Percentiles rank a stretch among this genome's conserved stretches.
Conservation (phyloP, 2,888 invertebrate genomes). For the Lysandra bellargus region DNA sequence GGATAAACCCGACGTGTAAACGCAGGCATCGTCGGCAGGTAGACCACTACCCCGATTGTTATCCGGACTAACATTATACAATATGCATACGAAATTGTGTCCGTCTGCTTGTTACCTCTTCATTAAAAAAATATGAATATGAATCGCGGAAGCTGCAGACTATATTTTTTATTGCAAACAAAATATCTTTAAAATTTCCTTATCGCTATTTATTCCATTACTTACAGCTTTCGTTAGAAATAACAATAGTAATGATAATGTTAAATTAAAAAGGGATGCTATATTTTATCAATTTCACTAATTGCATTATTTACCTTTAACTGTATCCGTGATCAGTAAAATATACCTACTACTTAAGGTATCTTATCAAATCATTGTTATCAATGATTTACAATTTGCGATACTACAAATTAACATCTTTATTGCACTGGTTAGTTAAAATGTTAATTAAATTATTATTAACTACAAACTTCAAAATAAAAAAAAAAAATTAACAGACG, state of each 20-base stretch:
- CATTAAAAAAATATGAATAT: neutral
- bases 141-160: neutral
- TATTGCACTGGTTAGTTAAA: neutral
- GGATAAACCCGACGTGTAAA: neutral
- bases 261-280: too few relatives aligned
- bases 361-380: constrained; percentile 9
- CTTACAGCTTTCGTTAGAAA: too few relatives aligned
- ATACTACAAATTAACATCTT: neutral
- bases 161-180: too few relatives aligned
- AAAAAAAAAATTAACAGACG: neutral
- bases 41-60: neutral
- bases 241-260: too few relatives aligned
- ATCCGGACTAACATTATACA: neutral
- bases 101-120: neutral
- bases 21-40: neutral
- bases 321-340: neutral
- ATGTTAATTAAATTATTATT: neutral
- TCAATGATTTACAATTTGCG: neutral
- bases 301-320: neutral
- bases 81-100: neutral
- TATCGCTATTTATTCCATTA: too few relatives aligned
- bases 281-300: neutral
- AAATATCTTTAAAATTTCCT: too few relatives aligned
- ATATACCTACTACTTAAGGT: neutral
- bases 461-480: neutral